phyloP scores from a whole-genome alignment of 2,113 vertebrate species.

The Psammodynastes pulverulentus region DNA sequence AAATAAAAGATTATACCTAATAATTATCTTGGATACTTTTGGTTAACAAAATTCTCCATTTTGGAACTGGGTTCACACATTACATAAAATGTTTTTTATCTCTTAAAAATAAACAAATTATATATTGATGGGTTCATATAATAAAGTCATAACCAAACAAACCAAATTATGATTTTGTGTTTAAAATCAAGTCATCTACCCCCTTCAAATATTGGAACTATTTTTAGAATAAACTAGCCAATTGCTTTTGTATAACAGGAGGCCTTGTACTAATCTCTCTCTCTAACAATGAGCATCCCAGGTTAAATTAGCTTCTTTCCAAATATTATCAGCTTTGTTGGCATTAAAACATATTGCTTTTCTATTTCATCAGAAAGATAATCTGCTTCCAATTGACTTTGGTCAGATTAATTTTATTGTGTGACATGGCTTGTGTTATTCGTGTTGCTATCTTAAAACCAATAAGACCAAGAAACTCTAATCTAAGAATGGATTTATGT shows the following conservation, averaged over 20 bases:
- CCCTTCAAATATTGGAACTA: not conserved
- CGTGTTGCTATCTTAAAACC: not conserved
- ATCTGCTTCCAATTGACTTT: not conserved
- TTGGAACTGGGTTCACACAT: too few relatives aligned
- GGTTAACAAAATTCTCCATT: not conserved
- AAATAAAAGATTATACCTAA: not conserved
- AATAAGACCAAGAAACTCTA: constrained; percentile 25
- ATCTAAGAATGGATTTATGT: constrained; percentile 20
- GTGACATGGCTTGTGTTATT: not conserved
- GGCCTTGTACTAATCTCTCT: not conserved
- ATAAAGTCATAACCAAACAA: too few relatives aligned
- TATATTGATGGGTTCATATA: too few relatives aligned
- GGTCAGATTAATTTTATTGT: not conserved
- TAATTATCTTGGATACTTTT: not conserved
- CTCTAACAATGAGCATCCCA: not conserved
- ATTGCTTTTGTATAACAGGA: not conserved
- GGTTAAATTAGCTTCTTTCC: not conserved
- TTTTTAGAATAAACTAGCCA: not conserved
- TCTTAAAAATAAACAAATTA: too few relatives aligned
- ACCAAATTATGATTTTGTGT: too few relatives aligned
- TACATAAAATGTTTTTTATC: too few relatives aligned
- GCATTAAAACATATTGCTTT: not conserved
- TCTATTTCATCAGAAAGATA: not conserved
- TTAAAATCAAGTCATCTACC: not conserved
- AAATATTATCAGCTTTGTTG: not conserved